A percentile compares a stretch with the other conserved stretches of the same genome.
phyloP scores from a whole-genome alignment of 1,140 invertebrate species.

The Pygmarrhopalites habei region DNA sequence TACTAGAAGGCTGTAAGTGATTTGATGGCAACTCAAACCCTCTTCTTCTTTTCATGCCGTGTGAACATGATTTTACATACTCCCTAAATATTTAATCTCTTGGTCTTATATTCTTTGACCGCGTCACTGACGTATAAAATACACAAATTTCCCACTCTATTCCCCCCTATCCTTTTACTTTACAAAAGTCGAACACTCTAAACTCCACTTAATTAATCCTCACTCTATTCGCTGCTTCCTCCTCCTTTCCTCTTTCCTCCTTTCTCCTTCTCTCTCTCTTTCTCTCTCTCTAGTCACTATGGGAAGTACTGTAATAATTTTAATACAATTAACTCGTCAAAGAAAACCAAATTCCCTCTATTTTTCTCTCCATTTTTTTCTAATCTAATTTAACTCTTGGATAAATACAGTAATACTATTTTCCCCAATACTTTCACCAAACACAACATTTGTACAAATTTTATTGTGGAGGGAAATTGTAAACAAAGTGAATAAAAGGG shows the following conservation, averaged over 20 bases:
- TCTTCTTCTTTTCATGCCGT: slow-evolving; percentile 1
- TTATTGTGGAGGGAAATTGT: too few species aligned
- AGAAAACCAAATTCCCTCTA: not conserved
- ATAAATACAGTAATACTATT: too few species aligned
- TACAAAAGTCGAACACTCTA: not conserved
- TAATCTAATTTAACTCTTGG: too few species aligned
- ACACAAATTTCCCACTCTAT: not conserved
- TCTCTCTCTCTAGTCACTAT: not conserved
- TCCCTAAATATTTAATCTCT: too few species aligned
- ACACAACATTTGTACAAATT: too few species aligned
- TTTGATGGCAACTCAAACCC: slow-evolving; percentile 8
- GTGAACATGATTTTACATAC: not conserved
- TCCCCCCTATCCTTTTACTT: not conserved
- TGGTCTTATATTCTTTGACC: too few species aligned
- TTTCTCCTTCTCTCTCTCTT: not conserved
- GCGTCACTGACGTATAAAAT: too few species aligned
- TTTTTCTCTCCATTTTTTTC: too few species aligned
- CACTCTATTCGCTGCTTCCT: not conserved
- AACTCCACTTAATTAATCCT: not conserved
- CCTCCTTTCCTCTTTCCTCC: not conserved
- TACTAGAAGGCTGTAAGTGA: not conserved
- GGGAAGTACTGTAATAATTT: not conserved
- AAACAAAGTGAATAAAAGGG: too few species aligned
- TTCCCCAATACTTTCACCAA: too few species aligned
- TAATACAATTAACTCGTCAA: slow-evolving; percentile 1